Evolutionary conservation across 2,113 vertebrate species (phyloP).

Genomic region (Pedionomus torquatus): DNA sequence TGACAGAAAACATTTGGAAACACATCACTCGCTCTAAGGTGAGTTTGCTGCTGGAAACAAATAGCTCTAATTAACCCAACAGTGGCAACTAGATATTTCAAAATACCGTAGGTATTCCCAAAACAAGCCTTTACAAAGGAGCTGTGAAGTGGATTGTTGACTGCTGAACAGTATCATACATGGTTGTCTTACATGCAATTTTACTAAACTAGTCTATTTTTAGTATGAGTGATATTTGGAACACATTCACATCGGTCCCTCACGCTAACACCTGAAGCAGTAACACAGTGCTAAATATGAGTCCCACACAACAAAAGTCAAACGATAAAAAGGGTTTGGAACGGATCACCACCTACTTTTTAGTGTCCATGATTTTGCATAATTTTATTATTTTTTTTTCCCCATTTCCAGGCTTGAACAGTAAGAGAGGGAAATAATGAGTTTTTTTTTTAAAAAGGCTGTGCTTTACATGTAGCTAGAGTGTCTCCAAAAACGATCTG

Average conservation of each 20-base stretch:
- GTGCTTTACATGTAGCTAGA: neutral
- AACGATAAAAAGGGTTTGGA: neutral
- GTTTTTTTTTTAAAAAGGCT: neutral
- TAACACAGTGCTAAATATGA: neutral
- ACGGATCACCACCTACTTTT: accelerated
- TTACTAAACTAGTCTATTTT: neutral
- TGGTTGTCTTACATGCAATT: neutral
- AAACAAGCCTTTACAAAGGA: neutral
- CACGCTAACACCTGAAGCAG: neutral
- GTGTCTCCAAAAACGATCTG: neutral
- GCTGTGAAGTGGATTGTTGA: neutral
- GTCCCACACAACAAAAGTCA: neutral
- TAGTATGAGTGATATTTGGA: neutral
- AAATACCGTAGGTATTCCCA: neutral
- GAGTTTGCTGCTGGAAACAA: neutral
- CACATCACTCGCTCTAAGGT: neutral
- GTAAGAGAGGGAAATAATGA: neutral
- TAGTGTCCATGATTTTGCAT: neutral
- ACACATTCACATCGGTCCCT: neutral
- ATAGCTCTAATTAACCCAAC: neutral
- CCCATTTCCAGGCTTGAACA: neutral
- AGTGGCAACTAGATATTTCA: neutral
- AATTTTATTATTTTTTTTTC: neutral
- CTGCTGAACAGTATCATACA: neutral
- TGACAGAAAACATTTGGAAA: neutral